Evolutionary conservation across 37 sponge, comb jelly and placozoan species (phyloP).

Genomic region (Lycopodina hypogea): DNA sequence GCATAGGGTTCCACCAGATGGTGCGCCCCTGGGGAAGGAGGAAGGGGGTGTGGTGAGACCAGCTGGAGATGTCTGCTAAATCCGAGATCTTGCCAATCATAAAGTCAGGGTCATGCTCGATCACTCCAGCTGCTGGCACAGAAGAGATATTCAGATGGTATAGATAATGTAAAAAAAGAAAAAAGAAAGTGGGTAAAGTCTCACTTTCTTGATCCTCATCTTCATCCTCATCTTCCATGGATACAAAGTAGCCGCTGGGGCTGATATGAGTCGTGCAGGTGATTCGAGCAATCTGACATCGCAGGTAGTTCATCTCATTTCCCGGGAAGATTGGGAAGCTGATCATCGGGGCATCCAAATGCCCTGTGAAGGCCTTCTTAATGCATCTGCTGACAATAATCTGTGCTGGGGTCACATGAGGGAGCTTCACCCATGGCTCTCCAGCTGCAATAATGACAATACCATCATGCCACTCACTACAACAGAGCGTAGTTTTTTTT

Average conservation of each 20-base stretch:
- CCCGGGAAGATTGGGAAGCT: slow-evolving; percentile 96
- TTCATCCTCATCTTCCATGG: slow-evolving; percentile 92
- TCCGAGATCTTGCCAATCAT: slow-evolving; percentile 73
- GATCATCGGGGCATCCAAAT: slow-evolving; percentile 76
- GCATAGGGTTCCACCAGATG: slow-evolving; percentile 94
- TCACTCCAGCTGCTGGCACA: slow-evolving; percentile 34
- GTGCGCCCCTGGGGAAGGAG: slow-evolving; percentile 97
- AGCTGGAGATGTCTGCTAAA: slow-evolving; percentile 80
- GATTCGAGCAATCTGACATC: slow-evolving; percentile 97
- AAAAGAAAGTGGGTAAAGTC: not conserved
- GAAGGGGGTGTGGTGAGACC: slow-evolving; percentile 92
- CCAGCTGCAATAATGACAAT: slow-evolving; percentile 70
- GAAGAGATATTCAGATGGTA: too few relatives aligned
- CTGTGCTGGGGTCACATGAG: slow-evolving; percentile 90
- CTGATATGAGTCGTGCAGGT: slow-evolving; percentile 91
- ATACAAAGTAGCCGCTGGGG: slow-evolving; percentile 77
- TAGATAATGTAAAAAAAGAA: not conserved
- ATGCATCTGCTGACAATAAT: slow-evolving; percentile 77
- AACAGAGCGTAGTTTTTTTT: too few relatives aligned
- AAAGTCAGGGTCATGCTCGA: slow-evolving; percentile 88
- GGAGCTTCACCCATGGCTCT: slow-evolving; percentile 88
- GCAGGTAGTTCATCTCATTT: slow-evolving; percentile 84
- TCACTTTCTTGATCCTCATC: slow-evolving; percentile 78
- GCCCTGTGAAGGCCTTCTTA: slow-evolving; percentile 90
- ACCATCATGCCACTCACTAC: not conserved